Evolutionary conservation across 2,888 invertebrate species (phyloP).

Genomic region (Dryocosmus kuriphilus): DNA sequence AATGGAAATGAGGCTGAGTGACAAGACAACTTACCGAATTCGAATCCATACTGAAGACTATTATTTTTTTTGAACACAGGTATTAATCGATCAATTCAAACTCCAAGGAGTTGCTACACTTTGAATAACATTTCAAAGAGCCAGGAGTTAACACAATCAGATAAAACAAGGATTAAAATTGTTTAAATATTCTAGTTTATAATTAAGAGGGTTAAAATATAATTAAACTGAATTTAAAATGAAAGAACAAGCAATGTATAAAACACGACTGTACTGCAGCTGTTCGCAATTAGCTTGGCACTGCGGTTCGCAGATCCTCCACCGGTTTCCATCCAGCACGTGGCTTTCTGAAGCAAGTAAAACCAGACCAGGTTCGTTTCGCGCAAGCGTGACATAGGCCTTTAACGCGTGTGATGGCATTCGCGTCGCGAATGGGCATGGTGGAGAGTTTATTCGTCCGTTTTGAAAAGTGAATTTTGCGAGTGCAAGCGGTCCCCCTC

Average conservation of each 20-base stretch:
- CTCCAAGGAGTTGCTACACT: neutral
- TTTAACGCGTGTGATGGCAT: slow-evolving; percentile 5
- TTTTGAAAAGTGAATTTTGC: too few species aligned
- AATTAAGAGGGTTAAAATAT: neutral
- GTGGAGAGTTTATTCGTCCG: too few species aligned
- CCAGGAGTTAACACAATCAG: neutral
- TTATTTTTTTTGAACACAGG: neutral
- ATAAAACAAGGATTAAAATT: neutral
- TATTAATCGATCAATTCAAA: neutral
- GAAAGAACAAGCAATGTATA: neutral
- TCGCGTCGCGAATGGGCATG: too few species aligned
- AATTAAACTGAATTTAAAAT: neutral
- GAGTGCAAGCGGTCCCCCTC: too few species aligned
- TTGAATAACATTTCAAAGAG: neutral
- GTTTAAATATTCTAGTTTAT: neutral
- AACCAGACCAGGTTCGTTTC: neutral
- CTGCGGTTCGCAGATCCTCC: neutral
- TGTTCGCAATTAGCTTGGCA: slow-evolving; percentile 1
- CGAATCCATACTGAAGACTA: slow-evolving; percentile 37
- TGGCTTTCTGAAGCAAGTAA: slow-evolving; percentile 22
- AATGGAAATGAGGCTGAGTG: neutral
- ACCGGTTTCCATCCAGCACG: slow-evolving; percentile 35
- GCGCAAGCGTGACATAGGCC: slow-evolving; percentile 4
- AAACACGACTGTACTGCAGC: neutral
- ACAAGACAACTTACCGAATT: slow-evolving; percentile 28